Conservation (phyloP, 1,140 invertebrate genomes). For the Brachystomella parvula region DNA sequence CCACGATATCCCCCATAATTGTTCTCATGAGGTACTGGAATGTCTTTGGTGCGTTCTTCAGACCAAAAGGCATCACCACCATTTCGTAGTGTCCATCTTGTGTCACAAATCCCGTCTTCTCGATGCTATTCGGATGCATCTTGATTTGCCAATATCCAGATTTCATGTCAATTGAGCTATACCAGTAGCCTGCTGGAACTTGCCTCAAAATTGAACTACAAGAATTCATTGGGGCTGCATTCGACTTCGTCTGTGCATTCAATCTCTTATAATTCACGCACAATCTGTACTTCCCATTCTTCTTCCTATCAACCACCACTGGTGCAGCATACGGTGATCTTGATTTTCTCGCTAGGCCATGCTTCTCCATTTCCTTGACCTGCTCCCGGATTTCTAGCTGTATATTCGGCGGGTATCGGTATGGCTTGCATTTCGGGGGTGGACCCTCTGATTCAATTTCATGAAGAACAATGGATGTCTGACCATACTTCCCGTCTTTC, state of each 20-base stretch:
- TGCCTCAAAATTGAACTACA: constrained; percentile 17
- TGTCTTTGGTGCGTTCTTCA: constrained; percentile 38
- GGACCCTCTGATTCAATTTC: constrained; percentile 14
- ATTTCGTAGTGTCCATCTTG: constrained; percentile 39
- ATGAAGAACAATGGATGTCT: constrained; percentile 12
- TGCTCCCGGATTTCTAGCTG: constrained; percentile 13
- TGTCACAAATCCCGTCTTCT: constrained; percentile 43
- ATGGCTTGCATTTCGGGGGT: neutral
- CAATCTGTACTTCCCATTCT: constrained; percentile 17
- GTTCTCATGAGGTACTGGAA: constrained; percentile 38
- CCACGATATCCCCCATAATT: constrained; percentile 27
- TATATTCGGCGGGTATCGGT: constrained; percentile 7
- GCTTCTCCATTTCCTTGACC: constrained; percentile 14
- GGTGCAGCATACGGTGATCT: constrained; percentile 17
- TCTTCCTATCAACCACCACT: constrained; percentile 19
- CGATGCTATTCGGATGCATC: constrained; percentile 30
- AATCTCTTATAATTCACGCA: constrained; percentile 14
- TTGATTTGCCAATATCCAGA: constrained; percentile 24
- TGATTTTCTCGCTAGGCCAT: constrained; percentile 16
- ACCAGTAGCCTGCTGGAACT: constrained; percentile 12
- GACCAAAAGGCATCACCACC: constrained; percentile 40
- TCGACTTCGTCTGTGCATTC: constrained; percentile 18
- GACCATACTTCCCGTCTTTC: constrained; percentile 3
- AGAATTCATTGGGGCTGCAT: constrained; percentile 25
- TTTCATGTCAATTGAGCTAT: constrained; percentile 14